Percentiles rank a stretch among this genome's conserved stretches.
phyloP scores from a whole-genome alignment of 2,113 vertebrate genomes.

The Muntiacus reevesi region DNA sequence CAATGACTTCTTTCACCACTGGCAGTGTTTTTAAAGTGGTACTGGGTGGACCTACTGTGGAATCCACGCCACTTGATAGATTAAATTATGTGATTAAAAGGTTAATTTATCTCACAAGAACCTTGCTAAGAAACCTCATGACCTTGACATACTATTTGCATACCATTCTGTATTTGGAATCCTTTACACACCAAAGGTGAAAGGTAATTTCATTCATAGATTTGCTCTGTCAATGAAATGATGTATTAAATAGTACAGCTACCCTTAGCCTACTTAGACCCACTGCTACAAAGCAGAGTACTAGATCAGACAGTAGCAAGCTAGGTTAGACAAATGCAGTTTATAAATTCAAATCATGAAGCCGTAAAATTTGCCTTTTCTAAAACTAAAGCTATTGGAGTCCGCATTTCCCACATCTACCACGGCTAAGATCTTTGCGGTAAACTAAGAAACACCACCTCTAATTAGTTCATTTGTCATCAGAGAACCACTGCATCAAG shows the following conservation, averaged over 20 bases:
- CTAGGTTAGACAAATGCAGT: background rate
- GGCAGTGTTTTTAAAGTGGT: background rate
- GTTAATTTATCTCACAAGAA: slow-evolving; percentile 8
- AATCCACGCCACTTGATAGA: background rate
- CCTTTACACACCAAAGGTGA: background rate
- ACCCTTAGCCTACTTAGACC: background rate
- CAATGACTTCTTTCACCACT: background rate
- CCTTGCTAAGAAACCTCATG: background rate
- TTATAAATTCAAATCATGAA: slow-evolving; percentile 46
- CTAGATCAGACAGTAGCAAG: background rate
- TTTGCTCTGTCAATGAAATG: background rate
- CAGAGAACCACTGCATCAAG: slow-evolving; percentile 55
- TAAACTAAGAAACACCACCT: slow-evolving; percentile 52
- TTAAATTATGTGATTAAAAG: slow-evolving; percentile 4
- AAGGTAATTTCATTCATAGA: background rate
- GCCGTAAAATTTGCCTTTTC: slow-evolving; percentile 34
- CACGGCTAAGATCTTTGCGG: slow-evolving; percentile 32
- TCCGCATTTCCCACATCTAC: slow-evolving; percentile 2
- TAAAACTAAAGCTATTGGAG: slow-evolving; percentile 32
- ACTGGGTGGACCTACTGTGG: background rate
- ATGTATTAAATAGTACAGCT: background rate
- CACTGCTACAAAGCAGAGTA: background rate
- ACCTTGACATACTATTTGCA: background rate
- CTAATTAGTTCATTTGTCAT: slow-evolving; percentile 58
- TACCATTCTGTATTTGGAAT: background rate